Evolutionary conservation across 92 coral and sea anemone species (phyloP).

Genomic region (Muricea muricata): DNA sequence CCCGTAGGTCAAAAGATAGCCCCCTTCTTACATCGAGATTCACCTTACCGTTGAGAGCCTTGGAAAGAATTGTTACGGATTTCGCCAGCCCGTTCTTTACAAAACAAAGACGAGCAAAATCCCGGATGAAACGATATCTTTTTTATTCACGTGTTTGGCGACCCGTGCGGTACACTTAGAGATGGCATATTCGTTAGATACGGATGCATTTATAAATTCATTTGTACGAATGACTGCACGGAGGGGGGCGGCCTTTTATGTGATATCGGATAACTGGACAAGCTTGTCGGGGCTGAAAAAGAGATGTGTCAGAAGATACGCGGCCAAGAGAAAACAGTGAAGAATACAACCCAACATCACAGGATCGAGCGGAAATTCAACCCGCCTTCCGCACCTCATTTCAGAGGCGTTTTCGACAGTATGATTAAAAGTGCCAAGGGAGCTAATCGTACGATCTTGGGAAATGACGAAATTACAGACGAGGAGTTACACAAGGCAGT

Average conservation of each 20-base stretch:
- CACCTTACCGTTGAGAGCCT: slow-evolving; percentile 30
- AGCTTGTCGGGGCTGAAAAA: slow-evolving; percentile 60
- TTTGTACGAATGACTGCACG: slow-evolving; percentile 46
- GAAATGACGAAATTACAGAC: slow-evolving; percentile 54
- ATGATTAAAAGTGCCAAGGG: slow-evolving; percentile 69
- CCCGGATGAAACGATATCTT: slow-evolving; percentile 36
- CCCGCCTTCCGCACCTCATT: slow-evolving; percentile 65
- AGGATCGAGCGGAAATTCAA: slow-evolving; percentile 67
- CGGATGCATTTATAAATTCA: slow-evolving; percentile 40
- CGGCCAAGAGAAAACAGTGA: slow-evolving; percentile 48
- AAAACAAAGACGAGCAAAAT: slow-evolving; percentile 61
- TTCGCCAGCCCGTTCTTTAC: slow-evolving; percentile 45
- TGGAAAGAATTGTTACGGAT: slow-evolving; percentile 33
- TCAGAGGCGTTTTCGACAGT: slow-evolving; percentile 68
- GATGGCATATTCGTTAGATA: slow-evolving; percentile 31
- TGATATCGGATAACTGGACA: slow-evolving; percentile 59
- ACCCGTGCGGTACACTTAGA: slow-evolving; percentile 54
- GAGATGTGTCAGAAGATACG: slow-evolving; percentile 61
- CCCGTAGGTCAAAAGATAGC: slow-evolving; percentile 55
- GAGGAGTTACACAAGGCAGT: slow-evolving; percentile 71
- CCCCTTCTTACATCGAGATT: slow-evolving; percentile 33
- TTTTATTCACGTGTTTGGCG: slow-evolving; percentile 42
- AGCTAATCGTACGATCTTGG: slow-evolving; percentile 52
- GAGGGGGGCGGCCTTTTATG: slow-evolving; percentile 50
- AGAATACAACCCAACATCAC: slow-evolving; percentile 43